These are phyloP conservation scores for Cheilosia pagana DNA, from an alignment of 2,888 invertebrate species.

Conservation along the genomic window DNA sequence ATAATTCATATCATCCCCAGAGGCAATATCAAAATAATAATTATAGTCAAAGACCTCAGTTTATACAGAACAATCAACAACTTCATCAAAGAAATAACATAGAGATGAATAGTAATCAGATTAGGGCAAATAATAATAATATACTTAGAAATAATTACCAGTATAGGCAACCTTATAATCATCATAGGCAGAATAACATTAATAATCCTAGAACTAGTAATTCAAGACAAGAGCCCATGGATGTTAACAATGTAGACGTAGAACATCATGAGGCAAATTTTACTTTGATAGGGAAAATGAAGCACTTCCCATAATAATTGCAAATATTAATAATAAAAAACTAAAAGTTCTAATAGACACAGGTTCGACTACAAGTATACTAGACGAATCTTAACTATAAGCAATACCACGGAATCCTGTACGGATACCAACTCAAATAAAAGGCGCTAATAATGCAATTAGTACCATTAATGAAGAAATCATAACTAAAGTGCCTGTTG, in stretches of 20 bases:
- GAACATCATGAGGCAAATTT: too few species aligned
- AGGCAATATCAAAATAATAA: constrained; percentile 27
- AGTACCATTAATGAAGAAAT: too few species aligned
- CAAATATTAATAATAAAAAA: too few species aligned
- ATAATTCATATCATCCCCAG: constrained; percentile 2
- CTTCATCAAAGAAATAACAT: constrained; percentile 14
- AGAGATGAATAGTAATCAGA: constrained; percentile 15
- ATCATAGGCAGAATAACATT: constrained; percentile 3
- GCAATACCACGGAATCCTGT: too few species aligned
- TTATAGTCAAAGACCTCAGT: constrained; percentile 23
- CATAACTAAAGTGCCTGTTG: too few species aligned
- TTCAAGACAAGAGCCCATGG: constrained; percentile 14
- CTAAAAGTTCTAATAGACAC: too few species aligned
- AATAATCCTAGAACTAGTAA: background rate
- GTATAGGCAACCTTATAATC: constrained; percentile 6
- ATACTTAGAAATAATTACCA: constrained; percentile 10
- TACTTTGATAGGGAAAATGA: too few species aligned
- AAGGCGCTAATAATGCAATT: too few species aligned
- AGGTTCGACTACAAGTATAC: too few species aligned
- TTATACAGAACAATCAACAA: constrained; percentile 4
- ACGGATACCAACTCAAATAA: too few species aligned
- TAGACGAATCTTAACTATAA: background rate
- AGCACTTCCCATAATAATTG: too few species aligned
- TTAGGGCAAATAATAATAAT: constrained; percentile 34
- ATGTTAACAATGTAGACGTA: constrained; percentile 2